Conservation (phyloP, 2,113 vertebrate genomes). For the Malaclemys terrapin region DNA sequence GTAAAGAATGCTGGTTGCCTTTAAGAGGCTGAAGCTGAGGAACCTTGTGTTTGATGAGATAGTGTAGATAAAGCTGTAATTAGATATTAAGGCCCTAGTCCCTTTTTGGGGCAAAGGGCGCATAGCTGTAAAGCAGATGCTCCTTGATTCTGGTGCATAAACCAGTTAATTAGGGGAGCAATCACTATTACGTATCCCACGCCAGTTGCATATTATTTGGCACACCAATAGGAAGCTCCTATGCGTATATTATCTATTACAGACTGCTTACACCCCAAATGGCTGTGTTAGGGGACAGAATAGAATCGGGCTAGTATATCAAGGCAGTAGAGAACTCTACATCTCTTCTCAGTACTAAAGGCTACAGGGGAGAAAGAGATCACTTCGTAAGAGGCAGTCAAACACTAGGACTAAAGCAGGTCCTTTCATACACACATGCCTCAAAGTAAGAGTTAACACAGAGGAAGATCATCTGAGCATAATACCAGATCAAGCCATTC, state of each 20-base stretch:
- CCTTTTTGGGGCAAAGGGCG: not conserved
- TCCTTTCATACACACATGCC: not conserved
- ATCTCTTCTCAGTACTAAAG: not conserved
- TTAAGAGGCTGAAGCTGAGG: not conserved
- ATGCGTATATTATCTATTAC: fast-evolving
- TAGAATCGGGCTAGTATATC: not conserved
- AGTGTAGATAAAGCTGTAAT: fast-evolving
- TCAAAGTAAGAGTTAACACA: not conserved
- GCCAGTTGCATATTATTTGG: fast-evolving
- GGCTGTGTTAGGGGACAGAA: not conserved
- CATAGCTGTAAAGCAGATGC: not conserved
- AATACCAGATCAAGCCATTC: not conserved
- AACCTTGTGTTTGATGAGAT: not conserved
- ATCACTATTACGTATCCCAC: fast-evolving
- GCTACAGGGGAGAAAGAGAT: not conserved
- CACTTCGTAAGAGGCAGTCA: not conserved
- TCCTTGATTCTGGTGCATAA: not conserved
- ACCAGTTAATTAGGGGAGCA: not conserved
- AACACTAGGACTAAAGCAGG: not conserved
- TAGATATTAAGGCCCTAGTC: not conserved
- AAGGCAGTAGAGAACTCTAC: not conserved
- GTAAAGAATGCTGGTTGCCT: not conserved
- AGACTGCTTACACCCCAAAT: fast-evolving
- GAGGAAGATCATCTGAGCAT: not conserved
- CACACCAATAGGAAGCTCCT: not conserved